Evolutionary conservation across 1,140 invertebrate species (phyloP), one percentile per base, ranked within the genome.

Genomic region (Drosophila bocki): DNA sequence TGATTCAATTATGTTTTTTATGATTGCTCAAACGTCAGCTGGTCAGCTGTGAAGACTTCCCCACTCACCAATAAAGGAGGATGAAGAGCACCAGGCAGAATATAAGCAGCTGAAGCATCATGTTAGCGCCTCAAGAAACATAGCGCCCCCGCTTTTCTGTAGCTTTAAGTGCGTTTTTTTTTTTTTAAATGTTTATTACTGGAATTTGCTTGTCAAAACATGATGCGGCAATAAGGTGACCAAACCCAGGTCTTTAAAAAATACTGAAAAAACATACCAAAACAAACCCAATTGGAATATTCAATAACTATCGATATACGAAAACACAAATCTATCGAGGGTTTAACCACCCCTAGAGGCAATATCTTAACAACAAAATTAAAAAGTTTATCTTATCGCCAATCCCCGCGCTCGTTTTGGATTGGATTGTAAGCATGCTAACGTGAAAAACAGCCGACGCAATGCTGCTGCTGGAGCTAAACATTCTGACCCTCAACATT

Each of bases 401-500:
- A 60, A 75, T 54, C 13, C 62, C 19, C 54, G 45, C 79, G 67
- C 59, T 19, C 12, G 9, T 15, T 39, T 56, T 39, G 33, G 35
- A 67, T 39, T 45, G 32, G n/a, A 45, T 42, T 60, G 42, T 60
- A 59, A 72, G 69, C 50, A 74, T 74, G 74, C 78, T 47, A 69
- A 72, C 72, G 85, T 77, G 41, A 63, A 45, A 54, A 37, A 29
- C 39, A 33, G 35, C n/a, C 41, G 45, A 77, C 51, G 79, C 65
- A 63, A 92, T 91, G 78, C 64, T 92, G 71, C 72, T 82, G 56
- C 62, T 92, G 59, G 83, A 92, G 79, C 74, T 93, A 56, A 93
- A 88, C 72, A 90, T 93, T 68, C 63, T 93, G 56, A 93, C 92
- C 35, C 69, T 93, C 37, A 93, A 93, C 72, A 83, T 93, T 59